Conservation (phyloP, 30 jellyfish, hydroid and myxozoan species). For the Aurelia sp. region DNA sequence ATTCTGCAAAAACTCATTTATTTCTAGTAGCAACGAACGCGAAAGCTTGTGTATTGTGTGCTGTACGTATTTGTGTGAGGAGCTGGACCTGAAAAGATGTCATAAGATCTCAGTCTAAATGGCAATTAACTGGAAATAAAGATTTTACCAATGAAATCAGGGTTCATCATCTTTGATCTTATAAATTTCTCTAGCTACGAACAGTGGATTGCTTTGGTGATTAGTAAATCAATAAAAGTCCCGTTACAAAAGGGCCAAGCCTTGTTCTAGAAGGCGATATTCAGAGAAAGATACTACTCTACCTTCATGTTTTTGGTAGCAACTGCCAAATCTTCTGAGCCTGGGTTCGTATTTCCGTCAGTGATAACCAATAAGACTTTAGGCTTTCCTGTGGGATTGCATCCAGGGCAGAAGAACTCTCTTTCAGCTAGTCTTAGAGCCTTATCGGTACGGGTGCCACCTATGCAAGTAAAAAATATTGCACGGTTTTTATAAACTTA, state of each 20-base stretch:
- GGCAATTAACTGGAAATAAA: not conserved
- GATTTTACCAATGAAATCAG: no score
- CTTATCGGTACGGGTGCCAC: slow-evolving; percentile 80
- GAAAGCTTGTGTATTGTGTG: slow-evolving; percentile 19
- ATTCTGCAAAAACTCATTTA: not conserved
- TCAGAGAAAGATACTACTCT: not conserved
- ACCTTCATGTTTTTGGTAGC: slow-evolving; percentile 84
- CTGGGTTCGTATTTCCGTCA: slow-evolving; percentile 78
- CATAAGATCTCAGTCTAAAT: not conserved
- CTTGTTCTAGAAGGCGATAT: not conserved
- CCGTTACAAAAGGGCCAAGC: not conserved
- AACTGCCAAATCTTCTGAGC: slow-evolving; percentile 47
- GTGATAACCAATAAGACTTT: slow-evolving; percentile 85
- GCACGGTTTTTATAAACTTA: no score
- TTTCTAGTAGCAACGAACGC: slow-evolving; percentile 20
- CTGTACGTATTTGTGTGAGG: slow-evolving; percentile 19
- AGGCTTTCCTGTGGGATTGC: slow-evolving; percentile 66
- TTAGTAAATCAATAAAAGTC: not conserved
- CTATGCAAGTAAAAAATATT: slow-evolving; percentile 7
- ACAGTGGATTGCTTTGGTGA: no score
- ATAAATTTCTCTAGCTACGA: no score
- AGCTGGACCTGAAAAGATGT: not conserved
- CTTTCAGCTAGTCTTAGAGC: slow-evolving; percentile 72
- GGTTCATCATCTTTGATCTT: no score
- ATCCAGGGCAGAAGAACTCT: slow-evolving; percentile 73